These are phyloP conservation scores for Dermatemys mawii DNA, from an alignment of 2,113 vertebrate genomes.

Conservation along the genomic window DNA sequence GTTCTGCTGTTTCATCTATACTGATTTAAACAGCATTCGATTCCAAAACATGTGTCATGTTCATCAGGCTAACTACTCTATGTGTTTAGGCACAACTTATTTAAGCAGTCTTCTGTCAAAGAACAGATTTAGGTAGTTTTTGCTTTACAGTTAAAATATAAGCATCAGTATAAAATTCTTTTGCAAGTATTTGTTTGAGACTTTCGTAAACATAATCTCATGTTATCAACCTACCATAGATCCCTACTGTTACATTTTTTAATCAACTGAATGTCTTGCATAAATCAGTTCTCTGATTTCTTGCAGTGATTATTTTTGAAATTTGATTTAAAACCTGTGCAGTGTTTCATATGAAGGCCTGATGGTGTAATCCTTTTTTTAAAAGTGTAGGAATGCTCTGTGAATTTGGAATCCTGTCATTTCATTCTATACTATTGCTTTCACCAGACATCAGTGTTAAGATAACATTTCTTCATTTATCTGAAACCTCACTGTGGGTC, in stretches of 20 bases:
- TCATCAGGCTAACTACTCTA: neutral
- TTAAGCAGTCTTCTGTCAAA: neutral
- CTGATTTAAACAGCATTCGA: neutral
- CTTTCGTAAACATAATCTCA: fast-evolving
- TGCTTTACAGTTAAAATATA: neutral
- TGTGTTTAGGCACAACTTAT: neutral
- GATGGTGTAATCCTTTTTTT: fast-evolving
- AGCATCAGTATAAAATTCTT: neutral
- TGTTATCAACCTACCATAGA: neutral
- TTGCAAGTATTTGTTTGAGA: neutral
- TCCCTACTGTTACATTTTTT: neutral
- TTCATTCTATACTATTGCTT: neutral
- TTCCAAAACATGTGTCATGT: neutral
- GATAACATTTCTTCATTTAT: neutral
- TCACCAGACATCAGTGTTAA: neutral
- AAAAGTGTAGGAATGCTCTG: neutral
- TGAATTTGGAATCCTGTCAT: neutral
- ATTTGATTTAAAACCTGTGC: neutral
- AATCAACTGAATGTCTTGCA: neutral
- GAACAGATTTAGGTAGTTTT: neutral
- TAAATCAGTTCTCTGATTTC: neutral
- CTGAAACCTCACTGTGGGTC: neutral
- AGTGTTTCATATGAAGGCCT: neutral
- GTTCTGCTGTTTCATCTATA: neutral
- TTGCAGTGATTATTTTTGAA: neutral